Percentiles rank a stretch among this genome's conserved stretches.
phyloP scores from a whole-genome alignment of 2,888 invertebrate genomes.

The Synanthedon formicaeformis region DNA sequence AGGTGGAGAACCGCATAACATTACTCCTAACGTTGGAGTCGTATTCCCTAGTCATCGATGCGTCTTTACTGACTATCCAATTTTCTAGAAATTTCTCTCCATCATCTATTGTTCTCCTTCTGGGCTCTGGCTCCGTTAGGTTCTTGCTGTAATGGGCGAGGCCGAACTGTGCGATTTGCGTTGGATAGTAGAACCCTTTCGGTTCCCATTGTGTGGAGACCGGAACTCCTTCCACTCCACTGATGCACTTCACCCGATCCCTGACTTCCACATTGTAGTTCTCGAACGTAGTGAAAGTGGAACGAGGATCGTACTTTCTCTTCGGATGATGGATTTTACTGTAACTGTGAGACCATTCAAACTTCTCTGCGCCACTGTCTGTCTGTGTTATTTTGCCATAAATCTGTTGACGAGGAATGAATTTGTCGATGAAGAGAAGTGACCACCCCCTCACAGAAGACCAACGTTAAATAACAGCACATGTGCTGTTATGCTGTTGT shows the following conservation, averaged over 20 bases:
- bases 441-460: too few species aligned
- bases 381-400: conserved; percentile 85
- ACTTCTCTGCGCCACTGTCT: conserved; percentile 82
- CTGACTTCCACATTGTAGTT: conserved; percentile 98
- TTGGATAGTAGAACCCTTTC: conserved; percentile 96
- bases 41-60: conserved; percentile 73
- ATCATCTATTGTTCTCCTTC: conserved; percentile 78
- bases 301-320: conserved; percentile 88
- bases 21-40: conserved; percentile 71
- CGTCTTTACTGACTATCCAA: conserved; percentile 82
- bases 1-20: conserved; percentile 79
- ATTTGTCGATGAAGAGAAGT: too few species aligned
- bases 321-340: conserved; percentile 91
- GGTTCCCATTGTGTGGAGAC: conserved; percentile 98
- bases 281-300: conserved; percentile 96
- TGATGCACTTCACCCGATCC: conserved; percentile 95
- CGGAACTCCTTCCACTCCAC: conserved; percentile 93
- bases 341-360: conserved; percentile 96
- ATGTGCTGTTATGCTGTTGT: too few species aligned
- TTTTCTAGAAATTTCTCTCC: conserved; percentile 75
- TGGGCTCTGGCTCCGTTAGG: conserved; percentile 85
- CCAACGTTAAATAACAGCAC: too few species aligned
- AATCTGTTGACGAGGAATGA: conserved; percentile 57
- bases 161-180: conserved; percentile 98
- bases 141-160: conserved; percentile 97